These are phyloP conservation scores for Tetragonula clypearis DNA, from an alignment of 1,140 invertebrate genomes.

Conservation along the genomic window DNA sequence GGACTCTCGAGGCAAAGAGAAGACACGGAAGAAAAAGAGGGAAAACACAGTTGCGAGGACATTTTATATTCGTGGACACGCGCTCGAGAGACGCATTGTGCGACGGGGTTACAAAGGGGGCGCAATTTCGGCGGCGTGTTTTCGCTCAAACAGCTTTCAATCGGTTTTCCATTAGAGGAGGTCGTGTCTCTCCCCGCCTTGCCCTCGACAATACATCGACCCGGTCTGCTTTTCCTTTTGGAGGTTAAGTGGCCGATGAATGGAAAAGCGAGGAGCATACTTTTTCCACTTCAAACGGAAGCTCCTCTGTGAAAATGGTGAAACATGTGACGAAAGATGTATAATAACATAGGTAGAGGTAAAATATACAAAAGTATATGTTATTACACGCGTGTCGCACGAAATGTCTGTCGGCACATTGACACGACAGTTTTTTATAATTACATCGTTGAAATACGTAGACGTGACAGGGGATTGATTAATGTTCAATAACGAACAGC, in stretches of 20 bases:
- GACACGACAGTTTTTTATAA: too few relatives aligned
- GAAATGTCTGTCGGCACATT: too few relatives aligned
- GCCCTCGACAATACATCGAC: conserved; percentile 67
- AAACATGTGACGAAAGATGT: neutral
- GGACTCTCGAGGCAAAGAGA: conserved; percentile 13
- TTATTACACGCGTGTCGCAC: too few relatives aligned
- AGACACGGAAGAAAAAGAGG: conserved; percentile 6
- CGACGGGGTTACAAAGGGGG: conserved; percentile 42
- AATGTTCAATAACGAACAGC: too few relatives aligned
- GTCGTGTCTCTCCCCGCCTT: conserved; percentile 14
- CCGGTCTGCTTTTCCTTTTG: conserved; percentile 47
- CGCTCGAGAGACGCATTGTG: conserved; percentile 55
- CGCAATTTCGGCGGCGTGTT: conserved; percentile 49
- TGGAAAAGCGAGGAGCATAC: conserved; percentile 11
- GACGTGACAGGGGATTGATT: too few relatives aligned
- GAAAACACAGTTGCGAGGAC: conserved; percentile 50
- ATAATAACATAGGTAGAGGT: neutral
- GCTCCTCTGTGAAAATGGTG: neutral
- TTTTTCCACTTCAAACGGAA: neutral
- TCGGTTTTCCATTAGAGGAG: conserved; percentile 72
- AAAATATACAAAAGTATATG: too few relatives aligned
- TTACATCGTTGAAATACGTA: too few relatives aligned
- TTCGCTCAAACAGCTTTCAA: conserved; percentile 75
- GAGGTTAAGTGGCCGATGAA: conserved; percentile 73
- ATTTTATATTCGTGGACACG: conserved; percentile 57